Evolutionary conservation across 1,140 invertebrate genomes (phyloP).

Genomic region (Conus ventricosus): DNA sequence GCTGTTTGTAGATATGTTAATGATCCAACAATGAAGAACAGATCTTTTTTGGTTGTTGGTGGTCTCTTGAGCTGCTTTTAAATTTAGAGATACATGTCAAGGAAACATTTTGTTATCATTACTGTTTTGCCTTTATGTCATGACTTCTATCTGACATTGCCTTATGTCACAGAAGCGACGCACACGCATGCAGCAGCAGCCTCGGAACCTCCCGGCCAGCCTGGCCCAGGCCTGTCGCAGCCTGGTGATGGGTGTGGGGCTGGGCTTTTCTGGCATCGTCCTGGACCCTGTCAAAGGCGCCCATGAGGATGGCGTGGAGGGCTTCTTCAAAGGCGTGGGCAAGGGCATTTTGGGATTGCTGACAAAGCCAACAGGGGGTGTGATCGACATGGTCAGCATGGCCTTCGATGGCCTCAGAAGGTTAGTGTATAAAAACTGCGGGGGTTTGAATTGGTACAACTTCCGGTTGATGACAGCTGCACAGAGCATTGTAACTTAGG

Average conservation of each 20-base stretch:
- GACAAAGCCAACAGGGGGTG: constrained; percentile 79
- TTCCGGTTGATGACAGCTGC: too few species aligned
- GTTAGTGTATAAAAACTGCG: constrained; percentile 64
- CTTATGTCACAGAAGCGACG: constrained; percentile 68
- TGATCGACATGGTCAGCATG: constrained; percentile 80
- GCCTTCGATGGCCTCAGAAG: constrained; percentile 83
- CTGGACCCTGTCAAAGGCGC: constrained; percentile 81
- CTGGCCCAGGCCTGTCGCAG: constrained; percentile 78
- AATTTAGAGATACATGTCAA: too few species aligned
- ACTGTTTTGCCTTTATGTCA: too few species aligned
- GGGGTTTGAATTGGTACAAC: too few species aligned
- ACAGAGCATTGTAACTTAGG: too few species aligned
- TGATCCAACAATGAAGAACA: too few species aligned
- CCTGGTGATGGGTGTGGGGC: constrained; percentile 81
- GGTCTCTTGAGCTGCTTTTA: too few species aligned
- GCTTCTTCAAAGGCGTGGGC: constrained; percentile 82
- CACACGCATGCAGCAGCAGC: constrained; percentile 74
- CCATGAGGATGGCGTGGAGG: constrained; percentile 82
- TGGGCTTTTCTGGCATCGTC: constrained; percentile 83
- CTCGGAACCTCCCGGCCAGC: constrained; percentile 79
- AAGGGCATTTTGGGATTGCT: constrained; percentile 80
- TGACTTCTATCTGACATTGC: too few species aligned
- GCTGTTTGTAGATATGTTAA: too few species aligned
- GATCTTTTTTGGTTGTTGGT: too few species aligned
- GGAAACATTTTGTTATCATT: too few species aligned